Evolutionary conservation across 2,113 vertebrate species (phyloP), one percentile per base, ranked within the genome.

Genomic region (Nothoprocta pentlandii): DNA sequence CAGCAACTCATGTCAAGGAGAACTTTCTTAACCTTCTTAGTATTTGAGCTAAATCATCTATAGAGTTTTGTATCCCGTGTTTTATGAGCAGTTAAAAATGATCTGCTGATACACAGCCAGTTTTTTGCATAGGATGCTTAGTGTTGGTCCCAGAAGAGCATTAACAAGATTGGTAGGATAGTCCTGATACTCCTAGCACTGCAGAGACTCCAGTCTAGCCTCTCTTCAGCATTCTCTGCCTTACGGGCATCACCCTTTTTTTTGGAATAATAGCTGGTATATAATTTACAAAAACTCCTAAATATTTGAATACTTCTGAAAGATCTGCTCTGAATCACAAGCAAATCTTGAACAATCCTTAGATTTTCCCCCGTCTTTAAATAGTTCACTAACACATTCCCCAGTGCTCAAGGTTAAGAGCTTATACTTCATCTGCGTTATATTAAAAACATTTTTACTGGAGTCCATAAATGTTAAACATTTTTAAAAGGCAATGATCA

Each of bases 361-460:
- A 12, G 9, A 32, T 58, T 32, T 58, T 58, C 16, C 13, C 54
- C 30, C 32, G 15, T 30, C 54, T 58, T 17, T 56, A 56, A 56
- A 16, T 58, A 32, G 28, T 58, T 58, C 28, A 10, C 54, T 36
- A 81, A 71, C 7, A 2, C 23, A 6, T 75, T 95, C 77, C 90
- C 85, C 20, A 23, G 58, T 69, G 66, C 69, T 94, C 83, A 92
- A 79, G 90, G 93, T 94, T 95, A 96, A 92, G 69, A 73, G 83
- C 93, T 96, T 95, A 86, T 82, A 92, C 86, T 89, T 96, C 69
- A 89, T 96, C 94, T 95, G 89, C 70, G 81, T 95, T 93, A 95
- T 97, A 97, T 97, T 95, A 95, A 96, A 95, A 95, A 95, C 93
- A 96, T 95, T 97, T 95, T 95, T 97, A 96, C 74, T 93, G 83